Evolutionary conservation across 2,113 vertebrate genomes (phyloP).

Genomic region (Phalacrocorax carbo): DNA sequence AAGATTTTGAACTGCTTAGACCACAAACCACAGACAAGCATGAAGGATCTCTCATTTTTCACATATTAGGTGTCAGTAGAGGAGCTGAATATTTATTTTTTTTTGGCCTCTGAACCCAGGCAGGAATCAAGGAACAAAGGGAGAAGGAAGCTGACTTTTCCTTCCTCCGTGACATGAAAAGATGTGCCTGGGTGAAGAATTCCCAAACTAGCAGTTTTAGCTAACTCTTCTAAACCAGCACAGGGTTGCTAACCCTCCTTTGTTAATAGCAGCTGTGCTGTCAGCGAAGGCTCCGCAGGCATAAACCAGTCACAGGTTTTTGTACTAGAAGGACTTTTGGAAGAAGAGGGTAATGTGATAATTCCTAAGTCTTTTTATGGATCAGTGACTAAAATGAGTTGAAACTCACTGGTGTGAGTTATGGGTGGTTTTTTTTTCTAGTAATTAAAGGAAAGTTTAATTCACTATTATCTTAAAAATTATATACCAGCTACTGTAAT

Average conservation of each 20-base stretch:
- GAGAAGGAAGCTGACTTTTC: neutral
- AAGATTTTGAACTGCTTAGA: neutral
- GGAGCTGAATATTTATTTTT: neutral
- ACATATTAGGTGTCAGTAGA: neutral
- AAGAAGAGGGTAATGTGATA: neutral
- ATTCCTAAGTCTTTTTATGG: neutral
- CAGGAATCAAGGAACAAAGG: neutral
- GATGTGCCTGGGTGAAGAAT: neutral
- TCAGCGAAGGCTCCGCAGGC: neutral
- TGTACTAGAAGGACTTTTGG: neutral
- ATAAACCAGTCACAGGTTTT: neutral
- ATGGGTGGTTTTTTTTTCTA: neutral
- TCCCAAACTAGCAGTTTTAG: neutral
- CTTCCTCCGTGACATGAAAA: neutral
- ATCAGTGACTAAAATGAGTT: neutral
- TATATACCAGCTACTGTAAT: neutral
- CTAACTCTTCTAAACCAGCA: neutral
- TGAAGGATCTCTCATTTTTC: neutral
- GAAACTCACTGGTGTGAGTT: neutral
- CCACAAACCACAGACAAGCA: neutral
- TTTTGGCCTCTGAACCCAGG: neutral
- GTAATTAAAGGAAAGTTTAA: neutral
- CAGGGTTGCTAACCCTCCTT: neutral
- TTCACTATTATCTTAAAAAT: neutral
- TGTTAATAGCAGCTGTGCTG: neutral